A percentile compares a stretch with the other conserved stretches of the same genome.
These are phyloP conservation scores for Rhea americana DNA, from an alignment of 2,113 vertebrate genomes.

Conservation along the genomic window DNA sequence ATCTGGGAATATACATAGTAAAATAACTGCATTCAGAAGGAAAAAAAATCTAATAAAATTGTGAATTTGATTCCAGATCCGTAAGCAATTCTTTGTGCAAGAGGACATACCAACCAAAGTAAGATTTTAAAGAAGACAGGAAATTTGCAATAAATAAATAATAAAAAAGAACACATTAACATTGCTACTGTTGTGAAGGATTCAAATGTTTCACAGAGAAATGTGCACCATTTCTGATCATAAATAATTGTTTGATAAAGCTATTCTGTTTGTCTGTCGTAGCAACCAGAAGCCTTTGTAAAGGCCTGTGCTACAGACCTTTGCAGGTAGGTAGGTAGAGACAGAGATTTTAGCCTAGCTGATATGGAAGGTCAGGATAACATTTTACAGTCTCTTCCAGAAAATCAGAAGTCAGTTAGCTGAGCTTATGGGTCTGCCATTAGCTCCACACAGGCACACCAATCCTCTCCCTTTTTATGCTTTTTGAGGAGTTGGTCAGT, in stretches of 20 bases:
- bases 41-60: background rate
- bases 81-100: background rate
- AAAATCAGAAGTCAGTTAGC: background rate
- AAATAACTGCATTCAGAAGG: background rate
- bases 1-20: background rate
- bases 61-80: background rate
- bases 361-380: background rate
- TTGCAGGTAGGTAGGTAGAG: background rate
- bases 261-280: background rate
- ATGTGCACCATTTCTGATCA: background rate
- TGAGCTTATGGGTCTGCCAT: background rate
- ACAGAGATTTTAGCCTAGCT: background rate
- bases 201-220: background rate
- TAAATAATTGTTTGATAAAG: background rate
- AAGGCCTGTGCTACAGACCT: background rate
- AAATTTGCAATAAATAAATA: background rate
- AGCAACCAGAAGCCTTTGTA: background rate
- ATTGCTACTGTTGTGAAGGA: background rate
- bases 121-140: background rate
- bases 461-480: background rate
- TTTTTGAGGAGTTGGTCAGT: background rate
- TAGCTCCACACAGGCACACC: background rate
- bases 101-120: background rate
- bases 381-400: background rate
- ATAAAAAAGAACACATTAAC: background rate